Evolutionary conservation across 92 coral and sea anemone genomes (phyloP).

Genomic region (Micromussa lordhowensis): DNA sequence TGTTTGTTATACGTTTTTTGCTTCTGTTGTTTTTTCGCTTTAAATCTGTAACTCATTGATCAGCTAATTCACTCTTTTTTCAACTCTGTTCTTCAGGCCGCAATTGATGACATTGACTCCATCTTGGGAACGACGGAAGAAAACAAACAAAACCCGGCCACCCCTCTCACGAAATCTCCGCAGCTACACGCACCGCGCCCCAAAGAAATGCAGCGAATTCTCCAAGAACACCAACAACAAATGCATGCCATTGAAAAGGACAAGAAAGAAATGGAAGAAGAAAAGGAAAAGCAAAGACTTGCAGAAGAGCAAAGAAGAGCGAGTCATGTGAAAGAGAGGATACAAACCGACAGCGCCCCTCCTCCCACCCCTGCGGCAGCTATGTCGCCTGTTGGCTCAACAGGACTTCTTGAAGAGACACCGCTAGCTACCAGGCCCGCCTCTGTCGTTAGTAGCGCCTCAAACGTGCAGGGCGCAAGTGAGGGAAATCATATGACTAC

Average conservation of each 20-base stretch:
- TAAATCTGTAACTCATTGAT: not conserved
- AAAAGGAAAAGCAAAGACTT: slow-evolving; percentile 69
- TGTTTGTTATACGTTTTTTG: not conserved
- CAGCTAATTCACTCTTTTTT: not conserved
- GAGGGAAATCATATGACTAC: not conserved
- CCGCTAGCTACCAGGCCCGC: slow-evolving; percentile 28
- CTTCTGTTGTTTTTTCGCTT: not conserved
- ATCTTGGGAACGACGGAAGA: slow-evolving; percentile 95
- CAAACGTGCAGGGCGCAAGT: not conserved
- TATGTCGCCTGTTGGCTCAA: slow-evolving; percentile 70
- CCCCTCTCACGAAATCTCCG: slow-evolving; percentile 77
- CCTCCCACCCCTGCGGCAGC: slow-evolving; percentile 80
- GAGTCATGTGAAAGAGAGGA: slow-evolving; percentile 42
- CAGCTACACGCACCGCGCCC: slow-evolving; percentile 99
- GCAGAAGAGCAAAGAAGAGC: slow-evolving; percentile 53
- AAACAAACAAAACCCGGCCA: slow-evolving; percentile 77
- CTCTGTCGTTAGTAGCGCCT: slow-evolving; percentile 19
- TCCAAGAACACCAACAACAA: slow-evolving; percentile 91
- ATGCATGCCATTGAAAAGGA: slow-evolving; percentile 82
- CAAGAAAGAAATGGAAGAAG: slow-evolving; percentile 81
- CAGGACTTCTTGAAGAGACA: slow-evolving; percentile 22
- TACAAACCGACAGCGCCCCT: slow-evolving; percentile 79
- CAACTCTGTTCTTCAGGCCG: slow-evolving; percentile 60
- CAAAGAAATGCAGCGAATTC: slow-evolving; percentile 93
- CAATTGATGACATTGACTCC: slow-evolving; percentile 91